Evolutionary conservation across 2,888 invertebrate species (phyloP).

Genomic region (Scaptomyza parva): DNA sequence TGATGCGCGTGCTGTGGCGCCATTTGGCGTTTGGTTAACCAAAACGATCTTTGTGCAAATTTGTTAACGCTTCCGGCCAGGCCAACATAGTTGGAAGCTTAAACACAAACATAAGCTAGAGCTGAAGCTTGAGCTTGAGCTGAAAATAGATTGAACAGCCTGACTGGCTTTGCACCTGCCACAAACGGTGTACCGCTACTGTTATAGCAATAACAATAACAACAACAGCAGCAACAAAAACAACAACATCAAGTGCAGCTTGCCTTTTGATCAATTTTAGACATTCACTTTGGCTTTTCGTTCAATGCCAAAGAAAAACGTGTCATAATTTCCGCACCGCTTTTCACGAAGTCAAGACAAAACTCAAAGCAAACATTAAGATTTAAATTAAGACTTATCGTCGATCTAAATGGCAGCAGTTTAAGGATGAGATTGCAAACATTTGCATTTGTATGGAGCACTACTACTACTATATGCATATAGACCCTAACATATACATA

Average conservation of each 20-base stretch:
- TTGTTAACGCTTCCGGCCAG: constrained; percentile 74
- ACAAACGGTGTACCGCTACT: constrained; percentile 31
- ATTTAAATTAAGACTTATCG: constrained; percentile 27
- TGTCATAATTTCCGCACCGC: constrained; percentile 68
- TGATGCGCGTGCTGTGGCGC: constrained; percentile 75
- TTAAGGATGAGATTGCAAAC: constrained; percentile 68
- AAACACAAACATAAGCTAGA: neutral
- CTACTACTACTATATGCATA: no score
- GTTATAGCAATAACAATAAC: constrained; percentile 35
- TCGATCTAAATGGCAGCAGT: no score
- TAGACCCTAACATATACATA: no score
- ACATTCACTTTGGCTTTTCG: constrained; percentile 68
- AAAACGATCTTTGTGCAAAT: constrained; percentile 66
- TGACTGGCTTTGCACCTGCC: constrained; percentile 47
- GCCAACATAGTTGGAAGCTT: constrained; percentile 25
- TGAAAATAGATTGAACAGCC: constrained; percentile 1
- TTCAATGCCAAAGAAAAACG: constrained; percentile 74
- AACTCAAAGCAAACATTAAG: constrained; percentile 6
- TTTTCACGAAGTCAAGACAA: constrained; percentile 31
- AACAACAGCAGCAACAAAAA: constrained; percentile 25
- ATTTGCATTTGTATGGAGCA: no score
- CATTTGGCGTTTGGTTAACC: constrained; percentile 51
- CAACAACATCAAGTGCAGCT: constrained; percentile 15
- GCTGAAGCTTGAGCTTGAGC: constrained; percentile 15
- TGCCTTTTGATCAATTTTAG: constrained; percentile 43